Evolutionary conservation across 2,113 vertebrate genomes (phyloP), one percentile per base, ranked within the genome.

Genomic region (Ochotona curzoniae): DNA sequence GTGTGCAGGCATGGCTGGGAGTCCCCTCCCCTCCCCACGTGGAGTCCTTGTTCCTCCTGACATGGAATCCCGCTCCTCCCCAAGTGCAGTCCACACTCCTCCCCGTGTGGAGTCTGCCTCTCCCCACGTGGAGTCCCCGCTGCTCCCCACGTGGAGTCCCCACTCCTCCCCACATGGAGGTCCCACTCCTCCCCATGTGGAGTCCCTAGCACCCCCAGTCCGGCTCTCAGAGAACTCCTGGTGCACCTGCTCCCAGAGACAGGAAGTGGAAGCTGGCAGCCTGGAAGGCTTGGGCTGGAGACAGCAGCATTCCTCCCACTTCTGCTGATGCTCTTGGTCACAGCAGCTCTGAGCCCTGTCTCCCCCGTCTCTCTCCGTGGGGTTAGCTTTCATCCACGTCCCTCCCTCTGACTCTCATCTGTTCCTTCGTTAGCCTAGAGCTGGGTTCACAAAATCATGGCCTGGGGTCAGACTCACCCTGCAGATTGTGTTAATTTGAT

Each of bases 281-380:
- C 30, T 47, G 69, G 47, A 23, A 10, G 26, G 11, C 0, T 0
- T 67, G 38, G 87, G 5, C 70, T 28, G 26, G 26, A 66, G 38
- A 9, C 13, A 1, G 1, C 7, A 11, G 5, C 7, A 0, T 18
- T 30, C 49, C 10, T 0, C 8, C 44, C 35, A 28, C 17, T 7
- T 35, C 23, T 17, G 17, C 26, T 0, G 8, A 9, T 30, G 14
- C 49, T 20, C 0, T 7, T 6, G 44, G 70, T 49, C 86, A 35
- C 1, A 44, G 14, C 20, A 26, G 38, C n/a, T 70, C 30, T 30
- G 25, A 64, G 26, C 49, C 0, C 2, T 6, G 30, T 26, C 38
- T 0, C 0, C 10, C 14, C 38, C 8, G 0, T 63, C 63, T 86
- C 85, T 89, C 80, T 10, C 0, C 0, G 7, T 9, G 8, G 83